Base-by-base conservation (phyloP, 2,113 vertebrate genomes). In the Myrmecobius fasciatus region DNA sequence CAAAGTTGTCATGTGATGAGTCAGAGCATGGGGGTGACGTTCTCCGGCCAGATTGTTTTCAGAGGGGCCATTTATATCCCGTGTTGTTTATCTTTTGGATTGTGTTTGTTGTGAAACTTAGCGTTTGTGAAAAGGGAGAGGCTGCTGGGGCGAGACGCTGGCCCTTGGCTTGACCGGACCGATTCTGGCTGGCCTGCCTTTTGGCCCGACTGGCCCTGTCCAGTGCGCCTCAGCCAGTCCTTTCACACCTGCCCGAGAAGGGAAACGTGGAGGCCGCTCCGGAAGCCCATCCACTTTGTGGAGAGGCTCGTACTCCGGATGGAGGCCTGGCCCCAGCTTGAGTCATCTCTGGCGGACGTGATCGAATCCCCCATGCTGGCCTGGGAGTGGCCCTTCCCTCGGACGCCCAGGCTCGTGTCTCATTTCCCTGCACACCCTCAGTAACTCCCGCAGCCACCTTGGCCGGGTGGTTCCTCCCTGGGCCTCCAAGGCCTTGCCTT, bases 21-120 rank as follows among this genome's bases (percentile, higher is more conserved):
- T 97, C 95, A 93, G 95, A 94, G 25, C 2, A 25, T 96, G 96
- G 3, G 28, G 25, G 54, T 52, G 28, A 28, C 43, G 67, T 90
- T 89, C 94, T 94, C 90, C 92, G 96, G 96, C 96, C 95, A 52
- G 1, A 94, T 95, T 97, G 31, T 93, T 97, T 92, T 92, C 94
- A 94, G 53, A 97, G 93, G 51, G 25, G 9, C 94, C 89, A 51
- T 95, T 94, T 91, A n/a, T 0, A 24, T 89, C 92, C 24, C n/a
- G 93, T 17, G 0, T 75, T 92, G 12, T 90, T 28, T 91, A 90
- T n/a, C 90, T 0, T 1, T 90, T 91, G 2, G 49, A 8, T 95
- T 92, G 52, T 56, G 43, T 46, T 67, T 94, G 92, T 48, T 46
- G 47, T 51, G 51, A 91, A 14, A 11, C 0, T 94, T 52, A 89